Conservation (phyloP, 2,888 invertebrate genomes). For the Volucella inanis region DNA sequence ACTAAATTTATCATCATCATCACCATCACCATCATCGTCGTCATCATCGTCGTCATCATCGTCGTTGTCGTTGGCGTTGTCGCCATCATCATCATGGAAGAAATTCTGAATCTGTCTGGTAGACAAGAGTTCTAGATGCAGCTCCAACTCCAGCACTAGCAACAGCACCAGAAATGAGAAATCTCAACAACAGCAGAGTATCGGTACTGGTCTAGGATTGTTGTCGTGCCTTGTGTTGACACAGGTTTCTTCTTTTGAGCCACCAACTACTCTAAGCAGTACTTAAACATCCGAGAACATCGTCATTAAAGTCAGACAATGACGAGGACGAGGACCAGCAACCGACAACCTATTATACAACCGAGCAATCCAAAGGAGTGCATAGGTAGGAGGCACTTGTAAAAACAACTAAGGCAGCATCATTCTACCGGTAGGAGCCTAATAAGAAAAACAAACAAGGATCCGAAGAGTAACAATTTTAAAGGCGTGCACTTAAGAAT, state of each 20-base stretch:
- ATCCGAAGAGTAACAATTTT: slow-evolving; percentile 49
- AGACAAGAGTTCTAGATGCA: background rate
- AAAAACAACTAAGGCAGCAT: background rate
- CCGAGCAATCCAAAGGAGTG: background rate
- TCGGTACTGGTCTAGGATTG: slow-evolving; percentile 22
- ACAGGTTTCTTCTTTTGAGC: slow-evolving; percentile 59
- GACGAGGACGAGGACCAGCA: background rate
- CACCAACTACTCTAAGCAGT: slow-evolving; percentile 40
- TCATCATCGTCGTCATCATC: background rate
- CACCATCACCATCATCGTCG: slow-evolving; percentile 53
- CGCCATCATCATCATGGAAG: background rate
- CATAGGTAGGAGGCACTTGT: background rate
- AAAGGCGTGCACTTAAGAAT: slow-evolving; percentile 62
- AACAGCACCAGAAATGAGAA: slow-evolving; percentile 41
- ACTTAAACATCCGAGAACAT: slow-evolving; percentile 60
- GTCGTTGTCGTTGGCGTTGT: background rate
- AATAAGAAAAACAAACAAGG: slow-evolving; percentile 74
- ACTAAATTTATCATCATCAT: slow-evolving; percentile 64
- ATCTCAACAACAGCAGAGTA: no score
- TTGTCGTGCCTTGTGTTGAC: slow-evolving; percentile 56
- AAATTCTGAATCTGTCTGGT: background rate
- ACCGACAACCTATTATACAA: background rate
- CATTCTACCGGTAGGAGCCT: slow-evolving; percentile 36
- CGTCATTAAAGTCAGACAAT: slow-evolving; percentile 51
- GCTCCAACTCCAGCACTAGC: background rate